Conservation (phyloP, 30 jellyfish, hydroid and myxozoan species). For the Sanderia malayensis region DNA sequence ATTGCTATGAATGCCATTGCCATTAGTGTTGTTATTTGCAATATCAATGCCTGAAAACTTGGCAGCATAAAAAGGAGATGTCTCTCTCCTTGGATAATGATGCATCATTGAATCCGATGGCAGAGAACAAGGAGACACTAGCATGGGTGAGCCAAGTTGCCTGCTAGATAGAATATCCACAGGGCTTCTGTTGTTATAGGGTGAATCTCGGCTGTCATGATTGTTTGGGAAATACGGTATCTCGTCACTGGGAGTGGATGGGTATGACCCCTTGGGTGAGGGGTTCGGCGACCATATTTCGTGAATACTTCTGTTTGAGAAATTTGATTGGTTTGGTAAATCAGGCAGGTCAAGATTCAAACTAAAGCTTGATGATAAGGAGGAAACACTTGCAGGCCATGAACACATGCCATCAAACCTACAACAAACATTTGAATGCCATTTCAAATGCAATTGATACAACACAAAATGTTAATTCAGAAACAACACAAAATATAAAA, state of each 20-base stretch:
- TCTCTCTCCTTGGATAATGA: conserved; percentile 42
- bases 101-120: conserved; percentile 49
- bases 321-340: conserved; percentile 39
- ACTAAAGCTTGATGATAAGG: conserved; percentile 70
- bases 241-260: conserved; percentile 93
- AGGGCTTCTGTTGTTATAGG: conserved; percentile 53
- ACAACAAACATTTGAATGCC: not conserved
- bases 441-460: too few species aligned
- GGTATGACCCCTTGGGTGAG: conserved; percentile 88
- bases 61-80: conserved; percentile 29
- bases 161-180: conserved; percentile 49
- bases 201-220: conserved; percentile 67
- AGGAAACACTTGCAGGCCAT: conserved; percentile 72
- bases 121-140: conserved; percentile 49
- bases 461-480: too few species aligned
- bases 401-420: conserved; percentile 67
- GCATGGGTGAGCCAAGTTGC: conserved; percentile 57
- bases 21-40: conserved; percentile 40
- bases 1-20: too few species aligned
- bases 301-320: conserved; percentile 77
- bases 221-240: conserved; percentile 56
- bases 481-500: too few species aligned
- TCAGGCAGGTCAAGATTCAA: conserved; percentile 69
- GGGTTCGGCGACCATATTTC: conserved; percentile 99
- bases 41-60: conserved; percentile 40